A percentile compares a stretch with the other conserved stretches of the same genome.
phyloP scores from a whole-genome alignment of 2,113 vertebrate genomes.

The Vidua chalybeata region DNA sequence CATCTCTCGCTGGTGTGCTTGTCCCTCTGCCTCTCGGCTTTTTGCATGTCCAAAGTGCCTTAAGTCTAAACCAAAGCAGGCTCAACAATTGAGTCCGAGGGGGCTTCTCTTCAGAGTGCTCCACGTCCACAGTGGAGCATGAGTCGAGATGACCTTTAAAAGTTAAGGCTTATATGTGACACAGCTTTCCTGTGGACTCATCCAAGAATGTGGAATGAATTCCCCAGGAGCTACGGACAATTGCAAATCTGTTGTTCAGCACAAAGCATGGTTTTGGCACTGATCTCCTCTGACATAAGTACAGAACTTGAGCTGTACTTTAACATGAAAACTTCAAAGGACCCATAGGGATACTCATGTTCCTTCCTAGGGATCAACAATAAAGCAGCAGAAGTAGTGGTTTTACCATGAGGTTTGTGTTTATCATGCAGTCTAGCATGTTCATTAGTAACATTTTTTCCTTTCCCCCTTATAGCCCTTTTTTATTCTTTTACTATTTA shows the following conservation, averaged over 20 bases:
- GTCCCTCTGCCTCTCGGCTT: too few relatives aligned
- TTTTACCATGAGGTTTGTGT: neutral
- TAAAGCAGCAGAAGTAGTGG: neutral
- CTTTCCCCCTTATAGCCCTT: neutral
- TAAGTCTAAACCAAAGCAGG: neutral
- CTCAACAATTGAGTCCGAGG: neutral
- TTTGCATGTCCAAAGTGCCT: neutral
- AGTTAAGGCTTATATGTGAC: neutral
- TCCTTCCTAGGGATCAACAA: neutral
- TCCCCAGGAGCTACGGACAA: neutral
- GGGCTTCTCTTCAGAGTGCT: neutral
- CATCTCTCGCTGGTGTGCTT: neutral
- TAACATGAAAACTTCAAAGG: neutral
- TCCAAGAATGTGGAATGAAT: neutral
- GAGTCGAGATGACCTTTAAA: neutral
- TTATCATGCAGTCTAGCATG: accelerated
- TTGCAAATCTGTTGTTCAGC: neutral
- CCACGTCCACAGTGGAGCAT: accelerated
- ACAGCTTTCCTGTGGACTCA: neutral
- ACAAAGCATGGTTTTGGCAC: neutral
- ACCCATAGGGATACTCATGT: neutral
- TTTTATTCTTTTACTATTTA: neutral
- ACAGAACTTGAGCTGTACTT: neutral
- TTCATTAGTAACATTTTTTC: neutral
- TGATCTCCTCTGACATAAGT: neutral